A percentile compares a stretch with the other conserved stretches of the same genome.
phyloP scores from a whole-genome alignment of 2,113 vertebrate species.

The Microcebus ravelobensis region DNA sequence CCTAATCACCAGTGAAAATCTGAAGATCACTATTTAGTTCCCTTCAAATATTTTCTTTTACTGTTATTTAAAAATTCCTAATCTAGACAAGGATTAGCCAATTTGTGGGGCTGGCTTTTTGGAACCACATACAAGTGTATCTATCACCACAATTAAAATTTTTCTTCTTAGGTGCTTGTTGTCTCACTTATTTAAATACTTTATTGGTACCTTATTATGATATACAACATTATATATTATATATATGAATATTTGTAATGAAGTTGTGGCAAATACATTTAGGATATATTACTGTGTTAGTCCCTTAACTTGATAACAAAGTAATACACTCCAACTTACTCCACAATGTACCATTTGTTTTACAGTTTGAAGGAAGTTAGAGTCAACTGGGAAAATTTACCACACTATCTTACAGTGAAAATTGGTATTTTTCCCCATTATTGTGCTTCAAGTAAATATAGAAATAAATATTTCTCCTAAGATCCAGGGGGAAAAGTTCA shows the following conservation, averaged over 20 bases:
- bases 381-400: background rate
- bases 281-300: background rate
- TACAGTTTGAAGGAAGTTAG: constrained; percentile 11
- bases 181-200: background rate
- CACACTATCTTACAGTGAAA: background rate
- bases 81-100: background rate
- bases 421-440: background rate
- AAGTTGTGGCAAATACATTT: background rate
- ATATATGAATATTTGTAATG: background rate
- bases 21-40: background rate
- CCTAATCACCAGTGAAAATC: background rate
- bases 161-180: background rate
- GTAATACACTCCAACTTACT: background rate
- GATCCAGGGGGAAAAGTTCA: background rate
- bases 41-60: background rate
- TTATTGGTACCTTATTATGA: background rate
- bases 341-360: background rate
- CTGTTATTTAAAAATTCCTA: background rate
- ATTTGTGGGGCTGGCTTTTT: background rate
- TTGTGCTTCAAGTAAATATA: background rate
- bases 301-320: constrained; percentile 1
- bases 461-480: background rate
- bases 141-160: background rate
- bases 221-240: background rate
- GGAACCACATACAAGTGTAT: background rate